Evolutionary conservation across 2,113 vertebrate species (phyloP), one percentile per base, ranked within the genome.

Genomic region (Crotalus helleri): DNA sequence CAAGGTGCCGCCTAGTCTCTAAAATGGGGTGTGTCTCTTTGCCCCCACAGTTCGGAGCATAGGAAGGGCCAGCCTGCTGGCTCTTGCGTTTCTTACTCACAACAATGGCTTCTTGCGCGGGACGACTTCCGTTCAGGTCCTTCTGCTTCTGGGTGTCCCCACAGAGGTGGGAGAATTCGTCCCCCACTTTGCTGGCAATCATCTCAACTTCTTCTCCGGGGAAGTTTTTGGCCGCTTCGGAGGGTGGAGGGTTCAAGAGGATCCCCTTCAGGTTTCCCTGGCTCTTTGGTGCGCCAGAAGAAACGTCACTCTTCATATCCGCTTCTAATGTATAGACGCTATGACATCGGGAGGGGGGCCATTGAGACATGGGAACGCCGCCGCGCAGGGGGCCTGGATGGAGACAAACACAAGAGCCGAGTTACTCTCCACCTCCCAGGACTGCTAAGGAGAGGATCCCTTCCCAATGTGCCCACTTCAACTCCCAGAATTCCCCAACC

Each of bases 271-370:
- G 98, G 97, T 98, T 98, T 96, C 99, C 98, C 97, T 98, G 98
- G 98, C 98, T 99, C 97, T 98, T 98, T 96, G 98, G 97, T 94
- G 98, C 97, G 96, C 99, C 98, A 97, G 99, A 98, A 94, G 99
- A 97, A 97, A 99, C 98, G 97, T 99, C 99, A 98, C 99, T 99
- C 98, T 99, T 99, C 99, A 99, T 99, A 98, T 98, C 98, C 98
- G 98, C 98, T 97, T 97, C 94, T 96, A 97, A 94, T 93, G 97
- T 97, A 95, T 96, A 97, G 90, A 96, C 93, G 96, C 97, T 96
- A 94, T 97, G 95, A 97, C 96, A 97, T 96, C 97, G 97, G 98
- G 49, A 51, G 49, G 96, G 98, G 97, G 95, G 98, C 98, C 97
- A 98, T 98, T 97, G 96, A 97, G 97, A 98, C 98, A 98, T 98